Conservation (phyloP, 1,140 invertebrate species). For the Drosophila sturtevanti region DNA sequence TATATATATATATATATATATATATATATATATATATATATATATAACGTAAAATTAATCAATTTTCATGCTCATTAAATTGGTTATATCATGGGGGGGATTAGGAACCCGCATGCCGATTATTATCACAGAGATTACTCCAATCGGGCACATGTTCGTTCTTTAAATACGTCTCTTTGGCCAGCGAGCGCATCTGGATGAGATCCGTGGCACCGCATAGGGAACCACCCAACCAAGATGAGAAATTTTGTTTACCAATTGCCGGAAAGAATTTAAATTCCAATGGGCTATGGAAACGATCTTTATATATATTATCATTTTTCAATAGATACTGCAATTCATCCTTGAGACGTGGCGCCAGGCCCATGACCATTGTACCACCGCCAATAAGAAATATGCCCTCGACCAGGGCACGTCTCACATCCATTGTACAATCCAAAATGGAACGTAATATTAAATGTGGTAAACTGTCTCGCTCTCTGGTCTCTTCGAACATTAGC, state of each 20-base stretch:
- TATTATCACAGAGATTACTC: conserved; percentile 89
- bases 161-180: conserved; percentile 90
- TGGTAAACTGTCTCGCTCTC: conserved; percentile 91
- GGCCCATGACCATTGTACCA: conserved; percentile 90
- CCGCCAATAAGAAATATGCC: conserved; percentile 94
- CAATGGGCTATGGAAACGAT: conserved; percentile 83
- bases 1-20: too few relatives aligned
- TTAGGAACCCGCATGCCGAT: conserved; percentile 71
- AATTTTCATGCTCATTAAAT: too few relatives aligned
- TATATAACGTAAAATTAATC: too few relatives aligned
- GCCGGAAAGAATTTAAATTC: conserved; percentile 89
- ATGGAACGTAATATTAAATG: conserved; percentile 93
- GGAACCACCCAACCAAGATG: conserved; percentile 93
- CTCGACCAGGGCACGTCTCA: conserved; percentile 88
- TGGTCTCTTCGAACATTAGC: conserved; percentile 92
- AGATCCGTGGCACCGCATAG: conserved; percentile 93
- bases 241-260: conserved; percentile 92
- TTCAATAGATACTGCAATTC: conserved; percentile 88
- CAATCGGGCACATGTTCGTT: conserved; percentile 90
- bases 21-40: too few relatives aligned
- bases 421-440: conserved; percentile 90
- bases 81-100: too few relatives aligned
- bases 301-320: conserved; percentile 86
- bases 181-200: conserved; percentile 87
- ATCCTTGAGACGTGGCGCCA: conserved; percentile 88